phyloP scores from a whole-genome alignment of 1,140 invertebrate species.

The Dendrolimus kikuchii region DNA sequence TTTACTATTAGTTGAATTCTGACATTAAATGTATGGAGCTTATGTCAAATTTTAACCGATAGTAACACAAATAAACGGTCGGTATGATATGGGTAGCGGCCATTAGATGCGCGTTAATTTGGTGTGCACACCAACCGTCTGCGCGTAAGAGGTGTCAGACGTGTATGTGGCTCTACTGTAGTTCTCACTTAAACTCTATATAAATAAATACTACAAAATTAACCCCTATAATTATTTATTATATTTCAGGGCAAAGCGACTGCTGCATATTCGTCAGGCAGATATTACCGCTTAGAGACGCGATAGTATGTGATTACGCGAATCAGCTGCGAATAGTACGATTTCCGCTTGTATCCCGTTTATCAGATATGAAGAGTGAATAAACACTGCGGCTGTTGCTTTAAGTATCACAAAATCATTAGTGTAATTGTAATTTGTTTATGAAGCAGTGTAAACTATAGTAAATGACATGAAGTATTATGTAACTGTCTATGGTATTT shows the following conservation, averaged over 20 bases:
- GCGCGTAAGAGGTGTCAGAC: too few species aligned
- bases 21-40: too few species aligned
- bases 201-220: not conserved
- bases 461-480: too few species aligned
- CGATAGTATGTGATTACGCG: conserved; percentile 94
- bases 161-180: too few species aligned
- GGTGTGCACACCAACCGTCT: too few species aligned
- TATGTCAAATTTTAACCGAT: too few species aligned
- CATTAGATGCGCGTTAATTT: too few species aligned
- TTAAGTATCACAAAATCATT: not conserved
- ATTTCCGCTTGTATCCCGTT: conserved; percentile 85
- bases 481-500: not conserved
- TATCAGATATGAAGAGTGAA: conserved; percentile 49
- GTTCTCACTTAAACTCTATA: too few species aligned
- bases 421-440: not conserved
- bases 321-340: conserved; percentile 90
- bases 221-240: conserved; percentile 6
- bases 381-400: conserved; percentile 15
- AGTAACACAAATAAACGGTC: too few species aligned
- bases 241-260: conserved; percentile 76
- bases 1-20: too few species aligned
- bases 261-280: conserved; percentile 87
- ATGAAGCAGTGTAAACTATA: too few species aligned
- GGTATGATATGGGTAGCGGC: too few species aligned
- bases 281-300: conserved; percentile 83